These are phyloP conservation scores for Chymomyza procnemis DNA, from an alignment of 2,888 invertebrate genomes.

Conservation along the genomic window DNA sequence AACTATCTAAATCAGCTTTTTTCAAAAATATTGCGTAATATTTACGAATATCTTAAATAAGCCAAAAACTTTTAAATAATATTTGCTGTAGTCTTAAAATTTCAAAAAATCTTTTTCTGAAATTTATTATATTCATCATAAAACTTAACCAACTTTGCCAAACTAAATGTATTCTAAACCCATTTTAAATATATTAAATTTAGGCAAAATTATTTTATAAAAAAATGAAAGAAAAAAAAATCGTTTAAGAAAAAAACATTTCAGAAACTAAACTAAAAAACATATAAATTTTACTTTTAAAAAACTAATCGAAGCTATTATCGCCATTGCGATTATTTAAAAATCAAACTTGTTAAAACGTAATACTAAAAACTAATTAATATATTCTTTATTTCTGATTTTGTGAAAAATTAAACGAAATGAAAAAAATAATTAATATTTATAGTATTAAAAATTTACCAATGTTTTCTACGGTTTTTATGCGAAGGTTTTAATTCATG, in stretches of 20 bases:
- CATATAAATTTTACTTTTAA: background rate
- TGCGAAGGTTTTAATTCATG: slow-evolving; percentile 40
- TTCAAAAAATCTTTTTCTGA: no score
- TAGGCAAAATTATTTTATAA: background rate
- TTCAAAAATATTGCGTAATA: no score
- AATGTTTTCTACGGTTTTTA: slow-evolving; percentile 75
- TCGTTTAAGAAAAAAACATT: slow-evolving; percentile 9
- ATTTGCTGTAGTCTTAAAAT: no score
- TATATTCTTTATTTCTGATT: slow-evolving; percentile 3
- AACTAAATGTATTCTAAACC: no score
- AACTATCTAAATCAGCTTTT: no score
- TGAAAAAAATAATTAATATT: slow-evolving; percentile 32
- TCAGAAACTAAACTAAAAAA: no score
- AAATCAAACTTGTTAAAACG: slow-evolving; percentile 1
- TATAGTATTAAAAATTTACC: slow-evolving; percentile 65
- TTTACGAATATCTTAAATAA: no score
- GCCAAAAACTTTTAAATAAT: no score
- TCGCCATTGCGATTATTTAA: background rate
- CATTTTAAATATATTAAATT: no score
- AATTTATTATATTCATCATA: no score
- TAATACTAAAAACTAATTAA: slow-evolving; percentile 9
- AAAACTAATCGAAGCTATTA: background rate
- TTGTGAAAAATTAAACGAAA: slow-evolving; percentile 36
- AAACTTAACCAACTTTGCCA: no score
- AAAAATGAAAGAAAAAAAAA: slow-evolving; percentile 27